phyloP scores from a whole-genome alignment of 1,140 invertebrate species.

The Atta cephalotes region DNA sequence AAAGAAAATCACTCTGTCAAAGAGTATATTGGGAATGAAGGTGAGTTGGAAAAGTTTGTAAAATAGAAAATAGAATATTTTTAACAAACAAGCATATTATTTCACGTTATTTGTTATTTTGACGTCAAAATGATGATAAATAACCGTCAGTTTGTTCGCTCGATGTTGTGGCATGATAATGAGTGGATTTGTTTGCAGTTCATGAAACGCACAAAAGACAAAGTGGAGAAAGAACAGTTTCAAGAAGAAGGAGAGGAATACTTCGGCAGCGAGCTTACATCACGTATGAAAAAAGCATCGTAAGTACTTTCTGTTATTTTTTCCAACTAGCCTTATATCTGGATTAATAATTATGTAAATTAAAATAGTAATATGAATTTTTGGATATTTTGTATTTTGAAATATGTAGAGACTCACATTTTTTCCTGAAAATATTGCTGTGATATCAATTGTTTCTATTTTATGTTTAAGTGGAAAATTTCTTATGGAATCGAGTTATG shows the following conservation, averaged over 20 bases:
- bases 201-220: slow-evolving; percentile 95
- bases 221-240: slow-evolving; percentile 91
- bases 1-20: slow-evolving; percentile 87
- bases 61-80: not conserved
- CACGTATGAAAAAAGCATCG: slow-evolving; percentile 86
- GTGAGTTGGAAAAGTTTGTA: slow-evolving; percentile 66
- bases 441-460: slow-evolving; percentile 57
- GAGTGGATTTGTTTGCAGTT: slow-evolving; percentile 87
- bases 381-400: not conserved
- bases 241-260: slow-evolving; percentile 90
- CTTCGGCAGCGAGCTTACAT: slow-evolving; percentile 87
- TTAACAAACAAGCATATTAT: no score
- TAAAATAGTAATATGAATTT: not conserved
- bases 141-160: no score
- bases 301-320: slow-evolving; percentile 78
- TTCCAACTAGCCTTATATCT: not conserved
- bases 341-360: slow-evolving; percentile 12
- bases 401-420: slow-evolving; percentile 2
- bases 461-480: slow-evolving; percentile 88
- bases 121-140: no score
- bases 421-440: not conserved
- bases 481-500: slow-evolving; percentile 92
- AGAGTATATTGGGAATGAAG: slow-evolving; percentile 92
- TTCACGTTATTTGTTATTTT: no score
- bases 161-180: not conserved